Evolutionary conservation across 1,140 invertebrate species (phyloP), one percentile per base, ranked within the genome.

Genomic region (Hyposmocoma kahamanoa): DNA sequence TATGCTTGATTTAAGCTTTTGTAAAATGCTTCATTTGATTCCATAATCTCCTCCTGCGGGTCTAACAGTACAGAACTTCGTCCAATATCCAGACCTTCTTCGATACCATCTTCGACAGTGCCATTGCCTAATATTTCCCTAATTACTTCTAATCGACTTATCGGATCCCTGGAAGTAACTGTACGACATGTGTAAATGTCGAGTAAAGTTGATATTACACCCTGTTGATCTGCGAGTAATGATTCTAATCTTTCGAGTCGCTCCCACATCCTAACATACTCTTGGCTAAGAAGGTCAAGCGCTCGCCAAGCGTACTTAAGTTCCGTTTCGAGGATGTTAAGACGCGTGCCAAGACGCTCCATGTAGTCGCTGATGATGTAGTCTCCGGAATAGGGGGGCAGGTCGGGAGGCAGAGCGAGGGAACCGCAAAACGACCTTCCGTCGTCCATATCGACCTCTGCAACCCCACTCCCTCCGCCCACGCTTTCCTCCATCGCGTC

Each of bases 201-300:
- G 70, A 97, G 90, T 61, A 97, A 84, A 70, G 96, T 95, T 18
- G 91, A 90, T 47, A 97, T 96, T n/a, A 97, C 94, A 53, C 92
- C 92, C 72, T 97, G 96, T 79, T 97, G 96, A 69, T 97, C 95
- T 66, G 92, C 93, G 0, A 97, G 87, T 34, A 97, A 89, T 28
- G 93, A 90, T 77, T 98, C 96, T n/a, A 97, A 84, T 78, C 96
- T 95, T 67, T 98, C 96, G 38, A 98, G 87, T 44, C 95, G 88
- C 71, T 96, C 93, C 96, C 96, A 97, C 92, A 98, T 97, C 71
- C 95, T 95, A 11, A 96, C 93, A 66, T 97, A 97, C 73, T 97
- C 96, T 62, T 95, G 94, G 15, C 95, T 96, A 4, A 98, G 89
- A 26, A 97, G 88, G 72, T 97, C 95, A 44, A 98, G 84, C 1